phyloP scores from a whole-genome alignment of 2,888 invertebrate genomes.

The Stenchaetothrips biformis region DNA sequence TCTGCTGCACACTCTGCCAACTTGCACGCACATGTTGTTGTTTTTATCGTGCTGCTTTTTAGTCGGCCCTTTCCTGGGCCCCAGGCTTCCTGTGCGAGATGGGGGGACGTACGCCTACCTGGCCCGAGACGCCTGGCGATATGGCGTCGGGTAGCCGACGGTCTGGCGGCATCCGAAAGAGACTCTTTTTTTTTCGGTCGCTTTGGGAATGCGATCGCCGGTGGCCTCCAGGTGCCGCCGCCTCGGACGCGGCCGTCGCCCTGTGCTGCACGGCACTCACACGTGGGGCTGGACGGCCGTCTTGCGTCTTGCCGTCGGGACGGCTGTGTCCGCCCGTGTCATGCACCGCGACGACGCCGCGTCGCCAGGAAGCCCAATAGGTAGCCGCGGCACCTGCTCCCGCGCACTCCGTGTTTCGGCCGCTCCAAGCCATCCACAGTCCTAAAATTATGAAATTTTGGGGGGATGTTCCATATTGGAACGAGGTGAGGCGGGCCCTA shows the following conservation, averaged over 20 bases:
- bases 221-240: too few relatives aligned
- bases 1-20: too few relatives aligned
- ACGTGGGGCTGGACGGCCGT: too few relatives aligned
- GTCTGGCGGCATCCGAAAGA: too few relatives aligned
- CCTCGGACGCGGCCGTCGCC: too few relatives aligned
- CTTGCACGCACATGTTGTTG: background rate
- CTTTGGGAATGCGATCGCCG: too few relatives aligned
- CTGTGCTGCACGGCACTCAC: too few relatives aligned
- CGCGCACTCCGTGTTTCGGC: background rate
- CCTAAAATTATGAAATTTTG: constrained; percentile 30
- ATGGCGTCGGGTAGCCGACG: too few relatives aligned
- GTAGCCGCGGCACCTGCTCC: background rate
- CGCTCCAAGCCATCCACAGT: constrained; percentile 31
- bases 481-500: background rate
- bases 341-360: background rate
- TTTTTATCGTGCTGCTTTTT: background rate
- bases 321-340: background rate
- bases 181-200: too few relatives aligned
- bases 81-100: background rate
- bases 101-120: too few relatives aligned
- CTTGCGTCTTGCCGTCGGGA: background rate
- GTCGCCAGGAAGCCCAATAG: background rate
- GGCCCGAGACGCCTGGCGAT: too few relatives aligned
- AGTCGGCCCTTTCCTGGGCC: background rate
- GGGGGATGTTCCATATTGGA: background rate